Base-by-base conservation (phyloP, 23 tunicate species). In the Diplosoma virens region DNA sequence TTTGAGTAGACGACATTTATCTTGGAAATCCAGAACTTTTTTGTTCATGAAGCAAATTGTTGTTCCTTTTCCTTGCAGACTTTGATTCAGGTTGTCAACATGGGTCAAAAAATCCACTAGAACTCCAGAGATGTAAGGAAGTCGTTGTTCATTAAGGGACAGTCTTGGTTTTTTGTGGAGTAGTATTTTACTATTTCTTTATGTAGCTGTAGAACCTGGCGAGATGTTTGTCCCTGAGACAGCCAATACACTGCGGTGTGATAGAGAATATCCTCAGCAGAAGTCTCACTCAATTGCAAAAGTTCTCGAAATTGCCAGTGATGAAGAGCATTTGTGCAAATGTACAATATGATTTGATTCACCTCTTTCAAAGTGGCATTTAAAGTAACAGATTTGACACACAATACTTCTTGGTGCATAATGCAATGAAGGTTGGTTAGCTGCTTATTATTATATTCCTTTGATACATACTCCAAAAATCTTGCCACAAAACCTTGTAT, bases 31-130 rank as follows among this genome's bases (percentile, higher is more conserved):
- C 37, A 3, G 71, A 32, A 77, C 68, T 76, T 77, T 77, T 58
- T 60, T 77, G 50, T 77, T 1, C 81, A 59, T 5, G 55, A 77
- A 55, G 59, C 81, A 77, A 59, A 77, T 56, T 77, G 81, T 77
- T 77, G 81, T 77, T 28, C 33, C 33, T 24, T 77, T 77, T 58
- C 71, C 81, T 37, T 59, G 71, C 55, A 77, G 70, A 25, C 71
- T 77, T 77, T 59, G 71, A 36, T 77, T 77, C 55, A 77, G 55
- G 25, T 3, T 32, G 55, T 58, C 59, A 58, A 77, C 71, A 35
- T 77, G 75, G 55, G 75, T 65, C 24, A 79, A 45, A 66, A 79
- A 65, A 65, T 45, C 83, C 41, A 79, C 83, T 41, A 79, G 45
- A 79, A 79, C 47, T 2, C 75, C 83, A 30, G 66, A 75, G 6